Conservation (phyloP, 2,113 vertebrate genomes). For the Rhodinocichla rosea region DNA sequence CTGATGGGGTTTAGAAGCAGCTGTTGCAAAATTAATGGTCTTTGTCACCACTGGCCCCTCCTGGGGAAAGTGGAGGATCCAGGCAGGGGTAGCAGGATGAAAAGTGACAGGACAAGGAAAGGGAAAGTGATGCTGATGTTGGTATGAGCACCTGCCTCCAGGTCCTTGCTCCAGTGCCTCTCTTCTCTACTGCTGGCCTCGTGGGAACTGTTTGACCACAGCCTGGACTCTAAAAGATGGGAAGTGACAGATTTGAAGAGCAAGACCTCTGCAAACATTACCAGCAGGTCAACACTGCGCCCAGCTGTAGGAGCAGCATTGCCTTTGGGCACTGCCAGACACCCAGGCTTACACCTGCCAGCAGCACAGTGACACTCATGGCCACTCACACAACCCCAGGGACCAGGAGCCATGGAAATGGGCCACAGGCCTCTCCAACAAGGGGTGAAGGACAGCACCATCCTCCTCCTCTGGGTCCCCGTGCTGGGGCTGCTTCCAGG, state of each 20-base stretch:
- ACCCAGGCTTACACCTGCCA: neutral
- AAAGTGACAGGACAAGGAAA: neutral
- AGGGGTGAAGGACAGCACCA: neutral
- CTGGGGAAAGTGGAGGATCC: neutral
- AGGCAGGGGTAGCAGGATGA: neutral
- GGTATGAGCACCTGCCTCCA: neutral
- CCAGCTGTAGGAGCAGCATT: neutral
- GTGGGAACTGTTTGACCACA: neutral
- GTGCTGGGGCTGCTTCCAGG: neutral
- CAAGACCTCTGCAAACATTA: neutral
- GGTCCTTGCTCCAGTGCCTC: neutral
- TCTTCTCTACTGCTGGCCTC: neutral
- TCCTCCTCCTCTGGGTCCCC: neutral
- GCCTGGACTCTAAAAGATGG: neutral
- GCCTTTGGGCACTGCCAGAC: neutral
- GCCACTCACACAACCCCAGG: neutral
- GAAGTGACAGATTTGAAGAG: neutral
- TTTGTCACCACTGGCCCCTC: neutral
- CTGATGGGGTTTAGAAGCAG: neutral
- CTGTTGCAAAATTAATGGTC: neutral
- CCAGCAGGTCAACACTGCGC: neutral
- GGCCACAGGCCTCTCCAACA: fast-evolving
- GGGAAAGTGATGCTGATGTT: neutral
- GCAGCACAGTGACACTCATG: neutral
- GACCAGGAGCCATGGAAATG: fast-evolving